These are phyloP conservation scores for Cetonia aurata DNA, from an alignment of 2,888 invertebrate genomes.

Conservation along the genomic window DNA sequence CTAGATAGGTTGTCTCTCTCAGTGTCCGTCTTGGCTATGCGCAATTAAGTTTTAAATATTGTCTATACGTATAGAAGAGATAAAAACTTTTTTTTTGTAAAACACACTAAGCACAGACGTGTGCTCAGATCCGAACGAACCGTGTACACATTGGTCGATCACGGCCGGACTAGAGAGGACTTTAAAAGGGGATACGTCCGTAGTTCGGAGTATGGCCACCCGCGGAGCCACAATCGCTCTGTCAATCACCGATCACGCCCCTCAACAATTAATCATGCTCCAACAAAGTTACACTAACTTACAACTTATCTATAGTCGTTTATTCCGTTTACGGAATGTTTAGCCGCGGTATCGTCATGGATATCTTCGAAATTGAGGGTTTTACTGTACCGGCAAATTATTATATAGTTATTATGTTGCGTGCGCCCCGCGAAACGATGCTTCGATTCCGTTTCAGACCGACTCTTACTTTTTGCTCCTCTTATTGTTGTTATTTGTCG, in stretches of 20 bases:
- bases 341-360: constrained; percentile 49
- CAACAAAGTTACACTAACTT: constrained; percentile 56
- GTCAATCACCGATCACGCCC: constrained; percentile 67
- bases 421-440: constrained; percentile 25
- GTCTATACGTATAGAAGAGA: constrained; percentile 17
- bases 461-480: constrained; percentile 4
- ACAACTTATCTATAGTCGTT: constrained; percentile 52
- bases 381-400: constrained; percentile 45
- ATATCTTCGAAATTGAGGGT: constrained; percentile 52
- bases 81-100: constrained; percentile 18
- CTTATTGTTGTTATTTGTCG: constrained; percentile 29
- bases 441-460: constrained; percentile 17
- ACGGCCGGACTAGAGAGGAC: constrained; percentile 19
- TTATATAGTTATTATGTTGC: constrained; percentile 45
- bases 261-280: constrained; percentile 65
- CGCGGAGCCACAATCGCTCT: constrained; percentile 65
- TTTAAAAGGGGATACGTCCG: constrained; percentile 41
- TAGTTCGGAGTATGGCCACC: constrained; percentile 58
- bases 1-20: not conserved
- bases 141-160: constrained; percentile 24
- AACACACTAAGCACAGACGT: constrained; percentile 21
- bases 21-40: not conserved
- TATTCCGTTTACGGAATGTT: constrained; percentile 53
- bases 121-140: not conserved
- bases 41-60: constrained; percentile 33